phyloP scores from a whole-genome alignment of 2,113 vertebrate species.

The Glaucomys volans region DNA sequence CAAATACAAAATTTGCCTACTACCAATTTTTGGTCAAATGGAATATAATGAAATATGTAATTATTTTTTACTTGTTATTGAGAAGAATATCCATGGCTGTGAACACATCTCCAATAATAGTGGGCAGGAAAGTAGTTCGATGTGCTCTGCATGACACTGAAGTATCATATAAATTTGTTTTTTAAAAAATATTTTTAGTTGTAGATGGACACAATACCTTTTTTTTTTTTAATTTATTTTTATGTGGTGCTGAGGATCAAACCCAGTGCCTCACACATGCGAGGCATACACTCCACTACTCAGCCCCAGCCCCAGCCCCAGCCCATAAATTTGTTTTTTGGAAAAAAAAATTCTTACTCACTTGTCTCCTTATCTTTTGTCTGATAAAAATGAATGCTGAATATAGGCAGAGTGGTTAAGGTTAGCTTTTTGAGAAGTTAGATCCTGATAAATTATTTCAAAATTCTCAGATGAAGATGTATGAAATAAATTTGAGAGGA shows the following conservation, averaged over 20 bases:
- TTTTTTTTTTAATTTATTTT: too few relatives aligned
- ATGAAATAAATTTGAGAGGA: neutral
- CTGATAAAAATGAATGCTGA: conserved; percentile 9
- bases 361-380: conserved; percentile 44
- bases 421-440: conserved; percentile 29
- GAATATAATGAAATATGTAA: neutral
- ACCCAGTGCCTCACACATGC: too few relatives aligned
- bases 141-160: neutral
- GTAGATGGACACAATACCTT: too few relatives aligned
- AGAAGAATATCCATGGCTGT: neutral
- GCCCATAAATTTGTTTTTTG: neutral
- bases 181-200: neutral
- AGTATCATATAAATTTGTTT: neutral
- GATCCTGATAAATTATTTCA: conserved; percentile 36
- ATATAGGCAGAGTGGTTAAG: neutral
- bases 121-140: neutral
- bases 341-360: neutral
- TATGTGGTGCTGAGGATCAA: too few relatives aligned
- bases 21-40: conserved; percentile 23
- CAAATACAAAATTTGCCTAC: neutral
- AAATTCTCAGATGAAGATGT: neutral
- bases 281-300: too few relatives aligned
- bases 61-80: neutral
- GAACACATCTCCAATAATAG: neutral
- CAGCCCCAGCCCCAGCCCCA: too few relatives aligned